Evolutionary conservation across 2,888 invertebrate species (phyloP).

Genomic region (Drosophila fulvimacula): DNA sequence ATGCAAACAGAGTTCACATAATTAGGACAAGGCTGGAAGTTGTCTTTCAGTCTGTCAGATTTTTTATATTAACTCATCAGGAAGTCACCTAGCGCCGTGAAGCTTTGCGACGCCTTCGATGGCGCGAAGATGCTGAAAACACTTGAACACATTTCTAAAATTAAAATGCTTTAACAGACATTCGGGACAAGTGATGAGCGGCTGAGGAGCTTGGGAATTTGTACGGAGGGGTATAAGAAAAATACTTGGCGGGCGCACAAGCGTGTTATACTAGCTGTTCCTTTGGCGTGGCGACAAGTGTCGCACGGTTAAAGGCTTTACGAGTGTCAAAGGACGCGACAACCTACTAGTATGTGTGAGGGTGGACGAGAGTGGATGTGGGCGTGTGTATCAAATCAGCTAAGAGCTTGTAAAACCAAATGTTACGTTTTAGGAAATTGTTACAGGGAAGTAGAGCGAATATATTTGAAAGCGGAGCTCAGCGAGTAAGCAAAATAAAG

Average conservation of each 20-base stretch:
- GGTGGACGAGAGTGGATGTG: not conserved
- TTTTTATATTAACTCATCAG: slow-evolving; percentile 62
- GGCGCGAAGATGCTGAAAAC: slow-evolving; percentile 3
- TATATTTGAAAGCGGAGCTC: not conserved
- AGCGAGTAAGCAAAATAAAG: not conserved
- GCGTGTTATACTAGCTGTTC: slow-evolving; percentile 26
- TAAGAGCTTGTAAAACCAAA: slow-evolving; percentile 16
- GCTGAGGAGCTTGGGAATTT: not conserved
- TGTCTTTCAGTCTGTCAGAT: slow-evolving; percentile 23
- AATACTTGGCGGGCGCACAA: slow-evolving; percentile 13
- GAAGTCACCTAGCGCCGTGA: slow-evolving; percentile 51
- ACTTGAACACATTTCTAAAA: slow-evolving; percentile 43
- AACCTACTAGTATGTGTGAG: slow-evolving; percentile 1
- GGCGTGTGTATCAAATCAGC: slow-evolving; percentile 13
- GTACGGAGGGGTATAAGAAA: not conserved
- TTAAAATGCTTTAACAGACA: slow-evolving; percentile 39
- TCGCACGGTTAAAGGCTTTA: slow-evolving; percentile 50
- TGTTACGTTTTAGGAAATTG: slow-evolving; percentile 19
- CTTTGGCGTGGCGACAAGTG: slow-evolving; percentile 44
- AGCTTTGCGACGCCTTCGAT: not conserved
- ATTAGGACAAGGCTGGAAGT: slow-evolving; percentile 20
- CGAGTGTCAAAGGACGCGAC: slow-evolving; percentile 44
- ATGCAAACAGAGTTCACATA: slow-evolving; percentile 11
- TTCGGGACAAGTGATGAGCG: not conserved
- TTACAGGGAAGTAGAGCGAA: not conserved